Evolutionary conservation across 2,888 invertebrate species (phyloP).

Genomic region (Panopea generosa): DNA sequence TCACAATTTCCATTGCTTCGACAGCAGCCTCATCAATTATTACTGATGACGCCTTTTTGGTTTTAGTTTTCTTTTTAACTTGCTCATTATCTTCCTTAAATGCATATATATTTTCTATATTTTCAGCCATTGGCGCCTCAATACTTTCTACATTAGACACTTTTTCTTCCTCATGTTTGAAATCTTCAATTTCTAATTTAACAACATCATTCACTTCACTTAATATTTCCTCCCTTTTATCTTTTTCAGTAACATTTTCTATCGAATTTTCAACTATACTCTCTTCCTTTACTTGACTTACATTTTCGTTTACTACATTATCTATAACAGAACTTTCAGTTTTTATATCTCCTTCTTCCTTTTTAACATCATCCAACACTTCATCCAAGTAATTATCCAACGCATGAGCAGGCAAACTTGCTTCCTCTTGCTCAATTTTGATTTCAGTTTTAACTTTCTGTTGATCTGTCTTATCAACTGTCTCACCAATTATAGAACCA

Average conservation of each 20-base stretch:
- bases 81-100: background rate
- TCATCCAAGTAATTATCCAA: background rate
- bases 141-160: no score
- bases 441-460: no score
- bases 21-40: constrained; percentile 35
- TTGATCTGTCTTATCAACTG: background rate
- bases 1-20: constrained; percentile 32
- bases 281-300: background rate
- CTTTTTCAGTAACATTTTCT: constrained; percentile 6
- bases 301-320: background rate
- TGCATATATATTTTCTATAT: background rate
- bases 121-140: background rate
- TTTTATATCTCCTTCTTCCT: background rate
- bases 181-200: background rate
- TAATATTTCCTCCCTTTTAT: background rate
- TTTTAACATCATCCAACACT: background rate
- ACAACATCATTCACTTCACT: background rate
- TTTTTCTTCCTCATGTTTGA: no score
- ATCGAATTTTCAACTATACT: constrained; percentile 5
- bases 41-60: background rate
- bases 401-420: background rate
- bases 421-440: background rate
- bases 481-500: background rate
- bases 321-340: background rate
- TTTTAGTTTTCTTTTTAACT: background rate